Evolutionary conservation across 2,113 vertebrate genomes (phyloP).

Genomic region (Dermatemys mawii): DNA sequence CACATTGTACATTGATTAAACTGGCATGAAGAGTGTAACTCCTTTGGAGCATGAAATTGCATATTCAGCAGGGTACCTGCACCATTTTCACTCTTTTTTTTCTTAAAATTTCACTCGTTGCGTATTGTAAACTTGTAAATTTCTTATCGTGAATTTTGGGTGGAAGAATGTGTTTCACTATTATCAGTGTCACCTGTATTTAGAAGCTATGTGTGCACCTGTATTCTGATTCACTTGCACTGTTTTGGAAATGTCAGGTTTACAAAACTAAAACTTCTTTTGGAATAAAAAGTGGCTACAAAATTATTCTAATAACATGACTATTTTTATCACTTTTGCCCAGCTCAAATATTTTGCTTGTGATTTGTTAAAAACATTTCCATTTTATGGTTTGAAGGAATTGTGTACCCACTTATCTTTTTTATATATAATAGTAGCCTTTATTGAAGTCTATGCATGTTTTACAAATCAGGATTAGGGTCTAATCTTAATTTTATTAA

Average conservation of each 20-base stretch:
- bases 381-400: neutral
- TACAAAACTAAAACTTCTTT: conserved; percentile 67
- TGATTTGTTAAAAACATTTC: neutral
- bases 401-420: neutral
- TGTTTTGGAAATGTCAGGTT: conserved; percentile 81
- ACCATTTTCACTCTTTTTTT: conserved; percentile 32
- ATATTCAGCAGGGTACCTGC: conserved; percentile 9
- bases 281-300: conserved; percentile 77
- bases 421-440: neutral
- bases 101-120: conserved; percentile 36
- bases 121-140: conserved; percentile 25
- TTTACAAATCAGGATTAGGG: neutral
- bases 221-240: conserved; percentile 81
- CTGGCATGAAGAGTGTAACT: conserved; percentile 35
- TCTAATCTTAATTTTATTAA: neutral
- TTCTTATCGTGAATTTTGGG: conserved; percentile 50
- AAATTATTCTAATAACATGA: conserved; percentile 22
- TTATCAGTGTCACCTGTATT: conserved; percentile 62
- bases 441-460: neutral
- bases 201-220: conserved; percentile 71
- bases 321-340: conserved; percentile 40
- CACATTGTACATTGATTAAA: conserved; percentile 36
- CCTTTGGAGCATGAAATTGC: conserved; percentile 54
- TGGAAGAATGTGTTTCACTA: conserved; percentile 42
- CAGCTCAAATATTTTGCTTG: conserved; percentile 2